Base-by-base conservation (phyloP, 1,140 invertebrate genomes). In the Panonychus citri region DNA sequence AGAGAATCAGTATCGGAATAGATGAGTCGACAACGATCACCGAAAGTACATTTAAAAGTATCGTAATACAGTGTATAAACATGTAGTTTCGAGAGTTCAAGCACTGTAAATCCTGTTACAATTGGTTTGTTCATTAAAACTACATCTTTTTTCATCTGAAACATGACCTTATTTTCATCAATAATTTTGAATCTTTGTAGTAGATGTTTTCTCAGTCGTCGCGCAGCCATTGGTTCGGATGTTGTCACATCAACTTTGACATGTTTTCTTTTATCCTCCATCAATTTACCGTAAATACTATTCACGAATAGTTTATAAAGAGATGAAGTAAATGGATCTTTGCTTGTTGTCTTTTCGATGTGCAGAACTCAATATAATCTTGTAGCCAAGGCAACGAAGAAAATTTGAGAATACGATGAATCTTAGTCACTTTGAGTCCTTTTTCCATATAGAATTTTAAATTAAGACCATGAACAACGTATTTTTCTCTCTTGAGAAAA, bases 381-480 rank as follows among this genome's bases (percentile, higher is more conserved):
- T 70, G 66, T 34, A 75, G 60, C 69, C 69, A 76, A 56, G 60
- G 24, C 39, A 63, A 65, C 69, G 77, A 73, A 30, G 70, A 64
- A 64, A 77, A 70, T 59, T 62, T 61, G 51, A 71, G 57, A 37
- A 74, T 65, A 64, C 68, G 62, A 67, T 76, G 66, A 39, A 76
- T 66, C 66, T 73, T 72, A 49, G 58, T 68, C 50, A 75, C 52
- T 60, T 64, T 65, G 28, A 76, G 42, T 34, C 73, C 74, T 56
- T 66, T 24, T 53, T 66, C 51, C 26, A 74, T 19, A 60, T 66
- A 71, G 63, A 72, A 70, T 66, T 74, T 64, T 37, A 75, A 66
- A 63, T 69, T 71, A 57, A 61, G 55, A 64, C 73, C 73, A 64
- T 75, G 74, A 37, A 75, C 66, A 42, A 70, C 61, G 66, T 74